A percentile compares a stretch with the other conserved stretches of the same genome.
Evolutionary conservation across 2,113 vertebrate species (phyloP).

Genomic region (Pelusios castaneus): DNA sequence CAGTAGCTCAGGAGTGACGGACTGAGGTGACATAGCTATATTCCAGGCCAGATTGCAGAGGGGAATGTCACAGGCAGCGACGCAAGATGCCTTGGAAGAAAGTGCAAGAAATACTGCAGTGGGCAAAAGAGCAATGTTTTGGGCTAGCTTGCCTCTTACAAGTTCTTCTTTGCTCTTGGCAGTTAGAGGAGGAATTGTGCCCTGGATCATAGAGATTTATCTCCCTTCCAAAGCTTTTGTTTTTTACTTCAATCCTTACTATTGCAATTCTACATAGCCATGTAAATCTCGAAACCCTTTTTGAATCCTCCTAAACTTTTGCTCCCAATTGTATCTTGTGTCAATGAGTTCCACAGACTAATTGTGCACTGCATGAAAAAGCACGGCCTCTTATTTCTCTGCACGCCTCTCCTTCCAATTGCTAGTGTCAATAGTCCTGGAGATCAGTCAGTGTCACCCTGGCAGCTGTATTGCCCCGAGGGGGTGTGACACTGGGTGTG

Average conservation of each 20-base stretch:
- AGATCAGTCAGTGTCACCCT: neutral
- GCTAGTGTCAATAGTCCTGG: neutral
- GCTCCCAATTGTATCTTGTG: neutral
- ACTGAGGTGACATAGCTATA: too few relatives aligned
- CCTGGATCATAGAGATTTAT: neutral
- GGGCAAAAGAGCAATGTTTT: too few relatives aligned
- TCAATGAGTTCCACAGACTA: neutral
- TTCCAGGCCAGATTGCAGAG: too few relatives aligned
- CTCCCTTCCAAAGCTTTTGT: neutral
- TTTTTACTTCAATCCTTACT: neutral
- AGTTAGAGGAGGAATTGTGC: neutral
- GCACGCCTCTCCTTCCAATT: neutral
- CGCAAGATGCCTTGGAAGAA: neutral
- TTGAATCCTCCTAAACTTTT: neutral
- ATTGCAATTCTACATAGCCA: neutral
- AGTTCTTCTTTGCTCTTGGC: neutral
- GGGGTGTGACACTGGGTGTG: neutral
- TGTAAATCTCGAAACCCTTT: neutral
- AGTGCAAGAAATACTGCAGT: neutral
- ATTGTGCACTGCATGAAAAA: neutral
- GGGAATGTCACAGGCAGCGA: too few relatives aligned
- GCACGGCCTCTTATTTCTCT: neutral
- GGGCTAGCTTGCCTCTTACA: neutral
- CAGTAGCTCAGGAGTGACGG: too few relatives aligned
- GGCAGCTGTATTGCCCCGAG: neutral